Conservation (phyloP, 2,113 vertebrate genomes). For the Myocastor coypus region DNA sequence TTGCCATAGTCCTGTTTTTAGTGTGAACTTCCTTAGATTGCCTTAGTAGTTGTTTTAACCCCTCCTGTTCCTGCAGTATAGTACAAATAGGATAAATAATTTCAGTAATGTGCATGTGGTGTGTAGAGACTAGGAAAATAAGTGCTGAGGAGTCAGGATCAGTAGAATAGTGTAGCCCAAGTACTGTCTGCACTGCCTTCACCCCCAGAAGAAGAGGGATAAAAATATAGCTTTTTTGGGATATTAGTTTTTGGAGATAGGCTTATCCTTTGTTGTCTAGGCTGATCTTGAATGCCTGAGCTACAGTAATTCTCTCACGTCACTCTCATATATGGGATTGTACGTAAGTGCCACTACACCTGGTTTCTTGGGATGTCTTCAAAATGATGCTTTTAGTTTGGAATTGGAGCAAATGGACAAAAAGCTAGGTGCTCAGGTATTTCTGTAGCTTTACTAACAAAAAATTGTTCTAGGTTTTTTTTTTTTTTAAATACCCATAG, state of each 20-base stretch:
- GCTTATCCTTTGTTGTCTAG: neutral
- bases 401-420: neutral
- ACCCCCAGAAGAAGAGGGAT: neutral
- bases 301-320: neutral
- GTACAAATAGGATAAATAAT: neutral
- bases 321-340: neutral
- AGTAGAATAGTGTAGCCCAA: neutral
- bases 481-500: neutral
- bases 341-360: neutral
- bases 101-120: rapidly evolving
- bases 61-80: neutral
- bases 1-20: neutral
- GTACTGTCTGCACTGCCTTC: neutral
- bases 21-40: neutral
- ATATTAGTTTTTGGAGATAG: neutral
- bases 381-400: neutral
- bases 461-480: neutral
- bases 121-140: neutral
- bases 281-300: neutral
- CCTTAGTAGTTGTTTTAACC: neutral
- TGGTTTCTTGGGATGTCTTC: neutral
- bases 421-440: neutral
- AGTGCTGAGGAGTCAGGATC: neutral
- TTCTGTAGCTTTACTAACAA: neutral
- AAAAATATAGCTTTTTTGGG: neutral